Conservation (phyloP, 2,113 vertebrate species). For the Ceyx margarethae region DNA sequence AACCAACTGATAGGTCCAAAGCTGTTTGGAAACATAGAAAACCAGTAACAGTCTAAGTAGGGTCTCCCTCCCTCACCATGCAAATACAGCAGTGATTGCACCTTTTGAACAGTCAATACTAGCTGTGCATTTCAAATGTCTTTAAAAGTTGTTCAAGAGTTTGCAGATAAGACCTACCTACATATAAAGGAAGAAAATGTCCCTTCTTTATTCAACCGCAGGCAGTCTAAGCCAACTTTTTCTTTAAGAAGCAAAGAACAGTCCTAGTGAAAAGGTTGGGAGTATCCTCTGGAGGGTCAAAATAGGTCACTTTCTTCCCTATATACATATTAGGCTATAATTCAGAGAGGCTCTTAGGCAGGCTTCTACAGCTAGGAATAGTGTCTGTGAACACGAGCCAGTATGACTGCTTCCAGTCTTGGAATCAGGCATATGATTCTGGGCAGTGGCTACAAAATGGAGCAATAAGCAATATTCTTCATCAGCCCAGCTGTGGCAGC, state of each 20-base stretch:
- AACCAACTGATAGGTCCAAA: not conserved
- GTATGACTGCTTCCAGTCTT: not conserved
- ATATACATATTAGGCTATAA: not conserved
- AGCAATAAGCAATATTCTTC: not conserved
- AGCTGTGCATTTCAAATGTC: not conserved
- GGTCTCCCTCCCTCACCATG: fast-evolving
- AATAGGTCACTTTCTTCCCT: conserved; percentile 25
- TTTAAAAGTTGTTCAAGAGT: not conserved
- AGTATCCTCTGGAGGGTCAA: conserved; percentile 3
- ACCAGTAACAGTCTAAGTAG: not conserved
- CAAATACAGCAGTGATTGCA: not conserved
- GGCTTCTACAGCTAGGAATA: not conserved
- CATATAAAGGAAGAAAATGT: not conserved
- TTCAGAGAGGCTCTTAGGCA: not conserved
- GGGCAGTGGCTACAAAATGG: not conserved
- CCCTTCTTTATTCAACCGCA: not conserved
- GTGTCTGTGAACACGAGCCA: not conserved
- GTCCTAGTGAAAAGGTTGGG: not conserved
- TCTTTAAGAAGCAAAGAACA: not conserved
- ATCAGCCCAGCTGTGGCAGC: not conserved
- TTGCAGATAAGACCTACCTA: not conserved
- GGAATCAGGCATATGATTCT: not conserved
- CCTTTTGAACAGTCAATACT: not conserved
- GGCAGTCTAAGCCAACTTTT: not conserved
- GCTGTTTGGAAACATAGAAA: not conserved